A percentile compares a stretch with the other conserved stretches of the same genome.
Evolutionary conservation across 2,888 invertebrate genomes (phyloP).

Genomic region (Campoletis raptor): DNA sequence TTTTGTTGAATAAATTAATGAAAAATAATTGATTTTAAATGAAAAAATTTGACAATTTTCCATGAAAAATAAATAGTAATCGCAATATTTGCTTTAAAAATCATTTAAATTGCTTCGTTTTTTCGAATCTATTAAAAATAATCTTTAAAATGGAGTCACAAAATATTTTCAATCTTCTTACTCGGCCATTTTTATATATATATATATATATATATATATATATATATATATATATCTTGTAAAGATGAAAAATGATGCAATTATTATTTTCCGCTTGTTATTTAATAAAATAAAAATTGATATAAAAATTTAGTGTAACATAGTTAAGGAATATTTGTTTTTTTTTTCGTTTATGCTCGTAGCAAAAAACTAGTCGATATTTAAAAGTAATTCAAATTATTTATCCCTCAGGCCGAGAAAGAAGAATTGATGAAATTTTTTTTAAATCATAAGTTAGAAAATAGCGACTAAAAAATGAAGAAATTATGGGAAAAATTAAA

Average conservation of each 20-base stretch:
- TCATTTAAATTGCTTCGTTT: neutral
- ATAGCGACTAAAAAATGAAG: neutral
- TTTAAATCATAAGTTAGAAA: neutral
- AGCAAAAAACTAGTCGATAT: constrained; percentile 61
- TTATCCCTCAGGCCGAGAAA: constrained; percentile 43
- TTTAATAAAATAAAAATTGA: neutral
- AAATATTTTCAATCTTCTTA: neutral
- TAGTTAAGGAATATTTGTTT: constrained; percentile 45
- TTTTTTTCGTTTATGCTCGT: constrained; percentile 20
- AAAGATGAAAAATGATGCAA: neutral
- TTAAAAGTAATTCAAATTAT: constrained; percentile 51
- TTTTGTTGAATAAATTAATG: neutral
- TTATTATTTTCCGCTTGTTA: neutral
- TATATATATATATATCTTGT: neutral
- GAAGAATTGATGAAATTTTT: neutral
- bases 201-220: neutral
- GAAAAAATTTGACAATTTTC: neutral
- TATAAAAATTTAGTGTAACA: constrained; percentile 32
- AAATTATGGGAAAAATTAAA: neutral
- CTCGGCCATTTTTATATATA: neutral
- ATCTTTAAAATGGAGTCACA: neutral
- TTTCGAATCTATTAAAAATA: neutral
- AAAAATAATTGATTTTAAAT: neutral
- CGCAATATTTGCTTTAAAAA: neutral
- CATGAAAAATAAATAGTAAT: neutral